Evolutionary conservation across 2,888 invertebrate genomes (phyloP), one percentile per base, ranked within the genome.

Genomic region (Cheilosia pagana): DNA sequence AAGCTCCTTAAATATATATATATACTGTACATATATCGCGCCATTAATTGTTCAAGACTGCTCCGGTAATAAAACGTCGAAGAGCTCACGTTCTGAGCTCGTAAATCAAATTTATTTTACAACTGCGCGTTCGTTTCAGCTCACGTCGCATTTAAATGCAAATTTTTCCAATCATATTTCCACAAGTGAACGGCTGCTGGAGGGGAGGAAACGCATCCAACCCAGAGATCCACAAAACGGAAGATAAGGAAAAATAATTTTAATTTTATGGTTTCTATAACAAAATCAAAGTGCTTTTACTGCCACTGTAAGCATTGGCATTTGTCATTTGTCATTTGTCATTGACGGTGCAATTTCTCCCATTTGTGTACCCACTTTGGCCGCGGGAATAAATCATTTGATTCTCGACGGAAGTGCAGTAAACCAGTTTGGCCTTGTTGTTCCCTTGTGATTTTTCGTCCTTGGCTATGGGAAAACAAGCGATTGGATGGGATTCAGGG

Each of bases 181-280:
- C n/a, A 21, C 31, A 23, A 48, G 39, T 19, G 25, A 14, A 23
- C 35, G 28, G 28, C 8, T 28, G 3, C 12, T 3, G 28, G 28
- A 12, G 12, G 3, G 35, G 10, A 16, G 25, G 31, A 16, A 60
- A 68, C 60, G 76, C 67, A 67, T 76, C 35, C 75, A 67, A 67
- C 28, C 28, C 23, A 50, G 10, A 57, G 31, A 39, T 65, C 48
- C 63, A 50, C 63, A 39, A 59, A 75, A 53, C 67, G 76, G 53
- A 77, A 45, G 76, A 77, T 62, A 39, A 60, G 76, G 68, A 68
- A 68, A 60, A 62, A 77, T 77, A 68, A 77, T 77, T 77, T 77
- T 68, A 77, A 77, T 77, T 77, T 77, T 77, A 77, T 68, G 68
- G 68, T 60, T 55, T 77, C 60, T 19, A 68, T 67, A 77, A 68